Conservation (phyloP, 2,797 vertebrate genomes). For the Hypotaenidia okinawae region DNA sequence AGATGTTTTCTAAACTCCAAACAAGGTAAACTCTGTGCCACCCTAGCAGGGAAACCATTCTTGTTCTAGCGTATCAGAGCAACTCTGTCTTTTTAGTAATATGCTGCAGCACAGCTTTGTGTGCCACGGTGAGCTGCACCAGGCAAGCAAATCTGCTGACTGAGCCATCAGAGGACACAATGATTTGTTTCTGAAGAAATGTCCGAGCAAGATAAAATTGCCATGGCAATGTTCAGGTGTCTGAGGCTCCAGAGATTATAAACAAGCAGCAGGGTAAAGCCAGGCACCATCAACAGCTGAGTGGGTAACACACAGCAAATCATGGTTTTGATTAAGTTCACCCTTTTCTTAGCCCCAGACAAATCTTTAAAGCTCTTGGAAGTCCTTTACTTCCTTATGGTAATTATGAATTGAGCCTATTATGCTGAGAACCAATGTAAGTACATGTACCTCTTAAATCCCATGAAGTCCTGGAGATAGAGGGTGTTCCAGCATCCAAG, state of each 20-base stretch:
- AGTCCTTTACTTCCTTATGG: background rate
- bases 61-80: background rate
- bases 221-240: background rate
- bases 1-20: background rate
- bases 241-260: background rate
- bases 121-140: background rate
- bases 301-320: background rate
- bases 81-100: background rate
- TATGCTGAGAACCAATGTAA: background rate
- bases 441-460: background rate
- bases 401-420: background rate
- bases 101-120: background rate
- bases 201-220: background rate
- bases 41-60: background rate
- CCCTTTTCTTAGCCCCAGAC: background rate
- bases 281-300: background rate
- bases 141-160: background rate
- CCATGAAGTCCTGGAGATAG: background rate
- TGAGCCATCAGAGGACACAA: background rate
- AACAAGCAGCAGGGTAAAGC: background rate
- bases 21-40: background rate
- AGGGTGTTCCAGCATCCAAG: background rate
- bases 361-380: background rate
- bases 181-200: conserved; percentile 6
- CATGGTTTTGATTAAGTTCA: background rate